These are phyloP conservation scores for Origma solitaria DNA, from an alignment of 2,113 vertebrate species.

Conservation along the genomic window DNA sequence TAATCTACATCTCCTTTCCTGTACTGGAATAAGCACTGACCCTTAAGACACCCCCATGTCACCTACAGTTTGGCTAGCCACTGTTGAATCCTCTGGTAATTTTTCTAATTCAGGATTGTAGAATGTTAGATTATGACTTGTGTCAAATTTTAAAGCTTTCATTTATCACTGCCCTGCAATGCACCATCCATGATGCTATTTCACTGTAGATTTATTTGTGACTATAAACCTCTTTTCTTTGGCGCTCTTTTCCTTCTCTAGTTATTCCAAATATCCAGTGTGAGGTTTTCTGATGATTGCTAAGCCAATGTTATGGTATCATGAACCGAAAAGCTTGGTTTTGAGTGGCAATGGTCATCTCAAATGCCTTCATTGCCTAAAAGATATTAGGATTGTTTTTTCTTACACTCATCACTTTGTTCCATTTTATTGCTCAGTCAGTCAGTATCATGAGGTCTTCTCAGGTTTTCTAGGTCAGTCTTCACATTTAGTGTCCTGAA, in stretches of 20 bases:
- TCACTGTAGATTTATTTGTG: not conserved
- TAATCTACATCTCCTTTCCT: not conserved
- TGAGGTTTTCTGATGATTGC: not conserved
- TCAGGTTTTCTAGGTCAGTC: not conserved
- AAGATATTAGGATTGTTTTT: not conserved
- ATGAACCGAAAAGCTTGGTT: not conserved
- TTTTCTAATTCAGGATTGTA: not conserved
- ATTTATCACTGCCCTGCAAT: not conserved
- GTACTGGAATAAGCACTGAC: not conserved
- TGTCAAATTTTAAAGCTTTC: not conserved
- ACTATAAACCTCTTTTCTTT: not conserved
- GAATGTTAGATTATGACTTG: not conserved
- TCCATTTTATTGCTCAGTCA: not conserved
- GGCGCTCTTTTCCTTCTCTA: not conserved
- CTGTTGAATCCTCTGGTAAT: not conserved
- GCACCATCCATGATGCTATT: rapidly evolving
- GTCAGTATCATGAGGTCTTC: not conserved
- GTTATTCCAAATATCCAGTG: not conserved
- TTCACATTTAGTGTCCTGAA: not conserved
- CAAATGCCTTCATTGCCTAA: not conserved
- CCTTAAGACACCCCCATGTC: not conserved
- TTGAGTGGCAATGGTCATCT: not conserved
- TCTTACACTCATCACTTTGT: not conserved
- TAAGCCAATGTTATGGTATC: not conserved
- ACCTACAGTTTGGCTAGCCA: not conserved